Base-by-base conservation (phyloP, 2,888 invertebrate genomes). In the Nomada goodeniana region DNA sequence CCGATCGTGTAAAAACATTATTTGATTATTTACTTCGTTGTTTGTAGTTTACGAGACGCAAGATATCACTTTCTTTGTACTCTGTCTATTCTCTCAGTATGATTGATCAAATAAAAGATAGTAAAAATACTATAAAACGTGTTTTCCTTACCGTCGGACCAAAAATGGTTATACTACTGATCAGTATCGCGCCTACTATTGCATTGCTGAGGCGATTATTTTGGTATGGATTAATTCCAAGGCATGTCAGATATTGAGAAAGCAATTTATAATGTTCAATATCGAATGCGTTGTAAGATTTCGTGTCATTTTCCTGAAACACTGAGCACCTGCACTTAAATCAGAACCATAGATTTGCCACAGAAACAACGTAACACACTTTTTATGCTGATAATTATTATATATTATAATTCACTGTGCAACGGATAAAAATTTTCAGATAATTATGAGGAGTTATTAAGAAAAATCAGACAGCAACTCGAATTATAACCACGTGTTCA, bases 211-310 rank as follows among this genome's bases (percentile, higher is more conserved):
- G 7, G 7, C 3, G 0, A 36, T 15, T 11, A 10, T 50, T 13
- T 1, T 59, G 47, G 59, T 70, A 50, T 2, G 59, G 59, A n/a
- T 70, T 42, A 50, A 29, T 11, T n/a, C 70, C 70, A 26, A 26
- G 1, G 18, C 47, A 29, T 20, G 18, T 7, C 7, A 60, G 26
- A 7, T 47, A 50, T 47, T n/a, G 59, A n/a, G 3, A 29, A 7
- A 50, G 2, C 0, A n/a, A 2, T 50, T 26, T 60, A n/a, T 70
- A 70, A 47, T 70, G 26, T 5, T 4, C 13, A 47, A 47, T 70
- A n/a, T 60, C 20, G 26, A 29, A 70, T 2, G 50, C 23, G 2
- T 50, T 18, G 5, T 18, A 1, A 15, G 13, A 13, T 52, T 15
- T 1, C 0, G 0, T 59, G 29, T 4, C 15, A 29, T 20, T 60